These are phyloP conservation scores for Unio pictorum DNA, from an alignment of 2,888 invertebrate genomes.

Conservation along the genomic window DNA sequence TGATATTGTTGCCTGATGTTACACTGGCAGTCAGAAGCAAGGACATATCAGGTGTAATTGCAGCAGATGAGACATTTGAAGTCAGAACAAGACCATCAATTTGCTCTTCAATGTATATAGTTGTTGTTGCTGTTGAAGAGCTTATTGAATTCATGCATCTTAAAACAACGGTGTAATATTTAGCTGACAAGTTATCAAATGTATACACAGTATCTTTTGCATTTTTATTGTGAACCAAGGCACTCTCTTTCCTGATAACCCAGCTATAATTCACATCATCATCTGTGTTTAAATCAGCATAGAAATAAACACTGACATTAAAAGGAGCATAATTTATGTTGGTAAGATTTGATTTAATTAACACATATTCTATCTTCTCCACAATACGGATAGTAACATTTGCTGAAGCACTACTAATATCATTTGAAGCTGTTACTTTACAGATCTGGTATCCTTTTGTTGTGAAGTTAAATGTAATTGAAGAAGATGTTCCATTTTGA, in stretches of 20 bases:
- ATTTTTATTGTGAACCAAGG: too few relatives aligned
- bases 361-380: too few relatives aligned
- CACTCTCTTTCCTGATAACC: neutral
- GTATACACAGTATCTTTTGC: too few relatives aligned
- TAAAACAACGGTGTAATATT: too few relatives aligned
- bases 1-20: constrained; percentile 9
- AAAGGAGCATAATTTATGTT: too few relatives aligned
- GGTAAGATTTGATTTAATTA: too few relatives aligned
- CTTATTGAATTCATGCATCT: neutral
- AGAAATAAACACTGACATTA: too few relatives aligned
- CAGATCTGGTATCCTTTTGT: constrained; percentile 24
- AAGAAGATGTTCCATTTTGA: constrained; percentile 3
- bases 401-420: constrained; percentile 16
- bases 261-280: constrained; percentile 10
- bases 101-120: constrained; percentile 3
- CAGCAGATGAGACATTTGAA: too few relatives aligned
- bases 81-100: constrained; percentile 2
- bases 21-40: constrained; percentile 18
- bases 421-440: constrained; percentile 29
- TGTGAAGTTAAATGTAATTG: constrained; percentile 15
- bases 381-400: neutral
- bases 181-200: too few relatives aligned
- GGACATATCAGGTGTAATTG: constrained; percentile 11
- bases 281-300: too few relatives aligned
- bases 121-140: neutral